Evolutionary conservation across 2,797 vertebrate genomes (phyloP), one percentile per base, ranked within the genome.

Genomic region (Podargus strigoides): DNA sequence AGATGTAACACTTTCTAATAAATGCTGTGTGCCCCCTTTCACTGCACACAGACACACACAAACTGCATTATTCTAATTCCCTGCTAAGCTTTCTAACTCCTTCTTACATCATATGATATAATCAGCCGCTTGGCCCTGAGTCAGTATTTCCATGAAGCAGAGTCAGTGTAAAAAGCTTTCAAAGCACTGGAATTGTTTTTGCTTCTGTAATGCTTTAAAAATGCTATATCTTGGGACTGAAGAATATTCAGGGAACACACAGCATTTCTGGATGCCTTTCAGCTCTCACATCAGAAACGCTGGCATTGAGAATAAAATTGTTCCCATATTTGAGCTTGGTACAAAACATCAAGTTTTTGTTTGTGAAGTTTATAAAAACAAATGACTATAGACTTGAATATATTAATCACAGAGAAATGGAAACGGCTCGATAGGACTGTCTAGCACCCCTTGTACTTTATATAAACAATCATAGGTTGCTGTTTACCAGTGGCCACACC

Each of bases 121-220:
- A 95, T 96, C 95, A 94, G 90, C 90, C 70, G 34, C 91, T 98
- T 96, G 97, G 91, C 92, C 90, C 95, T 87, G 93, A 97, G 94
- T 97, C 93, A 95, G 86, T 94, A 60, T 96, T 93, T 91, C 62
- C 69, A 70, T 95, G 86, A 96, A 97, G 94, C 87, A 68, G 84
- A 89, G 79, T 86, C 81, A 72, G 79, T 85, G 84, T 64, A 95
- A 95, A 96, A 95, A 89, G 90, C 91, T 96, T 96, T 95, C 91
- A 97, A 96, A 76, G 70, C 95, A 68, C 80, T 60, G 47, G 85
- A 66, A 95, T 97, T 93, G 93, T 93, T 97, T 97, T 93, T 97
- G 77, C 89, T 90, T 93, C 93, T 95, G 89, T 93, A 89, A 91
- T 85, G 94, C 80, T 95, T 87, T 95, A 97, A 96, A 96, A 97